Percentiles rank a stretch among this genome's conserved stretches.
Conservation (phyloP, 2,888 invertebrate genomes). For the Dryomyza anilis region DNA sequence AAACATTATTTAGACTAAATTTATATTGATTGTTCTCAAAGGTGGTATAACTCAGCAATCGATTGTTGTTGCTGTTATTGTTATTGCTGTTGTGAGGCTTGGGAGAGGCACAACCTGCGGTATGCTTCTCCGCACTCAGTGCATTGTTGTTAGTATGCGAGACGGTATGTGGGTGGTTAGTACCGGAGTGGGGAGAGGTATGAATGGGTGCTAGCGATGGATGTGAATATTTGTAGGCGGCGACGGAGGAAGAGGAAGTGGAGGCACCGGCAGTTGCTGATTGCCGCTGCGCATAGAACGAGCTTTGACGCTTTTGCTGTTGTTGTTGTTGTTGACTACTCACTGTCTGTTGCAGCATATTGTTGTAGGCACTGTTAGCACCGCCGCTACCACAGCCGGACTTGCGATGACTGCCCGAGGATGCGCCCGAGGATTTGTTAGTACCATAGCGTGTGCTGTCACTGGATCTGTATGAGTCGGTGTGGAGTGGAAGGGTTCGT, state of each 20-base stretch:
- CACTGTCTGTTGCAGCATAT: conserved; percentile 58
- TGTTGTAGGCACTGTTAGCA: conserved; percentile 49
- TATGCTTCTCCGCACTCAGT: neutral
- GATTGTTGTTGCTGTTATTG: conserved; percentile 42
- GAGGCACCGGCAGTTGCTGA: conserved; percentile 39
- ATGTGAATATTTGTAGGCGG: conserved; percentile 27
- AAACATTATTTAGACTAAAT: conserved; percentile 60
- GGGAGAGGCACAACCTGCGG: conserved; percentile 4
- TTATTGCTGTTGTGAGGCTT: conserved; percentile 18
- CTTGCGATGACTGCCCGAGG: conserved; percentile 60
- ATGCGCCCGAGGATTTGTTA: conserved; percentile 61
- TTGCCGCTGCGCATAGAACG: conserved; percentile 46
- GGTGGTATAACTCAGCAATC: conserved; percentile 60
- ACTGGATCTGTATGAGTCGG: conserved; percentile 60
- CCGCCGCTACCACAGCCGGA: conserved; percentile 42
- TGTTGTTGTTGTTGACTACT: conserved; percentile 58
- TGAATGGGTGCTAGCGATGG: conserved; percentile 51
- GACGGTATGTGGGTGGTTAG: conserved; percentile 26
- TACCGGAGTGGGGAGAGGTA: conserved; percentile 26
- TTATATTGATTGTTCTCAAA: conserved; percentile 62
- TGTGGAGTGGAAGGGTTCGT: neutral
- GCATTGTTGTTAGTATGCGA: neutral
- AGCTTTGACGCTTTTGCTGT: conserved; percentile 44
- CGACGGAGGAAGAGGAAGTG: neutral
- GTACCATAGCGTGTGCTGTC: conserved; percentile 68